Evolutionary conservation across 2,113 vertebrate species (phyloP).

Genomic region (Leptobrachium leishanense): DNA sequence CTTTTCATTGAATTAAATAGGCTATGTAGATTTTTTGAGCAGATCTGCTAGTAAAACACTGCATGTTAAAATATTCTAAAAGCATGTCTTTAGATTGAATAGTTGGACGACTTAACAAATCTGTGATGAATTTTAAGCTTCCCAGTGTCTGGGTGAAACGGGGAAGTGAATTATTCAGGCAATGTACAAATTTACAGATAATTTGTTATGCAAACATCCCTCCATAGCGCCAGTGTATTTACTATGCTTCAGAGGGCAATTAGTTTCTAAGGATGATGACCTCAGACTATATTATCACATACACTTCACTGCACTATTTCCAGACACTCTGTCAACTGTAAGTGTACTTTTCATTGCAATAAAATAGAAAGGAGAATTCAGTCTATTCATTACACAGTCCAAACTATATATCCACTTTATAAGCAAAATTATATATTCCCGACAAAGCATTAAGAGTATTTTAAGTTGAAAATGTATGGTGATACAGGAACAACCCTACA

Average conservation of each 20-base stretch:
- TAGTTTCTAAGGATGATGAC: conserved; percentile 43
- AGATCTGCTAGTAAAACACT: conserved; percentile 16
- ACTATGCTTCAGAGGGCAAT: conserved; percentile 48
- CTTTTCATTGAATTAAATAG: conserved; percentile 16
- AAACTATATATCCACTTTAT: too few species aligned
- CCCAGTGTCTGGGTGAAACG: conserved; percentile 39
- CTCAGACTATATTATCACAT: conserved; percentile 44
- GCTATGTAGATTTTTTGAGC: conserved; percentile 17
- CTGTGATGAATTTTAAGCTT: conserved; percentile 37
- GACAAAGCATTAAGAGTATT: too few species aligned
- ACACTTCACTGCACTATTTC: conserved; percentile 24
- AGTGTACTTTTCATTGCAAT: too few species aligned
- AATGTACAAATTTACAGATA: conserved; percentile 48
- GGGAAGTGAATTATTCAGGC: conserved; percentile 46
- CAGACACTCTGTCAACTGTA: not conserved
- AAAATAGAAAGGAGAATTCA: too few species aligned
- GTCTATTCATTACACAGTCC: too few species aligned
- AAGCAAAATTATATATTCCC: too few species aligned
- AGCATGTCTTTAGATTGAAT: conserved; percentile 36
- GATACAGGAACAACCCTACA: too few species aligned
- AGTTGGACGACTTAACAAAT: conserved; percentile 41
- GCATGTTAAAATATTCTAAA: conserved; percentile 44
- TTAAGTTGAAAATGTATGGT: too few species aligned
- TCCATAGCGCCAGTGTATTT: conserved; percentile 41
- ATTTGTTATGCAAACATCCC: conserved; percentile 46